Evolutionary conservation across 2,113 vertebrate genomes (phyloP).

Genomic region (Heterotilapia buettikoferi): DNA sequence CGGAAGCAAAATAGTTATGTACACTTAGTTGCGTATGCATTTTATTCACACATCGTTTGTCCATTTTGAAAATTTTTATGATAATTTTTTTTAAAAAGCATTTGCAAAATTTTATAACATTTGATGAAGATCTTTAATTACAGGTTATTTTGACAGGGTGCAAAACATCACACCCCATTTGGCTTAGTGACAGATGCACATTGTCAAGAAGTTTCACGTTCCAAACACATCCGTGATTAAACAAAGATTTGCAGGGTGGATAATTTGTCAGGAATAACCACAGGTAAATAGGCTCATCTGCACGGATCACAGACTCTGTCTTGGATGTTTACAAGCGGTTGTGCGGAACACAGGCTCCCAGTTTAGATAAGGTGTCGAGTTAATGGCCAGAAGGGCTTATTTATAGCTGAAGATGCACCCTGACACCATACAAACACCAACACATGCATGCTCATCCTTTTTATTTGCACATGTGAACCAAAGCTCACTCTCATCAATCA

Average conservation of each 20-base stretch:
- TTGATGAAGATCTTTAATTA: not conserved
- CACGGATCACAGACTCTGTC: not conserved
- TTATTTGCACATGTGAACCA: constrained; percentile 8
- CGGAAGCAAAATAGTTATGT: not conserved
- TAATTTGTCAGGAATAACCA: not conserved
- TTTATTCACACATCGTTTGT: not conserved
- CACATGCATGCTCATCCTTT: not conserved
- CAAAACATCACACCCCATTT: not conserved
- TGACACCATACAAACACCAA: not conserved
- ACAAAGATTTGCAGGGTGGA: not conserved
- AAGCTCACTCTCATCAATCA: not conserved
- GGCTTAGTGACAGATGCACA: not conserved
- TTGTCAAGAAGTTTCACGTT: not conserved
- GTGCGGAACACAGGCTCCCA: not conserved
- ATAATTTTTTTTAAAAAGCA: rapidly evolving
- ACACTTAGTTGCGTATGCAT: not conserved
- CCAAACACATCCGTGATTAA: not conserved
- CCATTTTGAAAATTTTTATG: not conserved
- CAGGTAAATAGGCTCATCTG: not conserved
- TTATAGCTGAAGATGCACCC: constrained; percentile 43
- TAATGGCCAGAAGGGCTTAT: constrained; percentile 39
- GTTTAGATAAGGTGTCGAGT: constrained; percentile 36
- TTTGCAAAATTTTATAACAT: not conserved
- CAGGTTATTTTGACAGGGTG: not conserved
- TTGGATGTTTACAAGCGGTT: constrained; percentile 18